Conservation (phyloP, 2,797 vertebrate genomes). For the Channallabes apus region DNA sequence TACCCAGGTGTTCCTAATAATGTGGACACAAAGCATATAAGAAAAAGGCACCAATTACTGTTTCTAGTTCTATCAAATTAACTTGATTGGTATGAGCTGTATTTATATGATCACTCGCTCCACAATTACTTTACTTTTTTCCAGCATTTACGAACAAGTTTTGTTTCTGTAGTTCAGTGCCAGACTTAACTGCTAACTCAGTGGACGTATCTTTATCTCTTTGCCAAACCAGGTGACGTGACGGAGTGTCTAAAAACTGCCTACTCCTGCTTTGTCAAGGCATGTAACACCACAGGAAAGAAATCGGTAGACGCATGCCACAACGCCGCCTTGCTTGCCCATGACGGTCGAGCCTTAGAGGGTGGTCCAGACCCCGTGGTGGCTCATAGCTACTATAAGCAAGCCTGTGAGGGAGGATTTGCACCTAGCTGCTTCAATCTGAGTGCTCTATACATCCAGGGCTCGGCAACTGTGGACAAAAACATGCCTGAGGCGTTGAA, state of each 20-base stretch:
- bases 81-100: neutral
- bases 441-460: constrained; percentile 84
- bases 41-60: neutral
- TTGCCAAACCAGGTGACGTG: constrained; percentile 78
- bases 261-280: constrained; percentile 82
- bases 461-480: constrained; percentile 74
- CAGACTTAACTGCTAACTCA: neutral
- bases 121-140: neutral
- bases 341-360: constrained; percentile 77
- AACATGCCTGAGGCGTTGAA: constrained; percentile 83
- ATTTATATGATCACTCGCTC: neutral
- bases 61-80: neutral
- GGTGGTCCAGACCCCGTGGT: constrained; percentile 67
- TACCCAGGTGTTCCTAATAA: no score
- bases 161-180: neutral
- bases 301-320: constrained; percentile 88
- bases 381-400: constrained; percentile 84
- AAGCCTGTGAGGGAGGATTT: constrained; percentile 82
- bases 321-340: constrained; percentile 82
- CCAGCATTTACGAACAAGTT: neutral
- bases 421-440: constrained; percentile 93
- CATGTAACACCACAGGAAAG: constrained; percentile 84
- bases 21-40: neutral
- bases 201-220: neutral
- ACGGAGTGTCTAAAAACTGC: constrained; percentile 81